Evolutionary conservation across 2,797 vertebrate genomes (phyloP).

Genomic region (Tamandua tetradactyla): DNA sequence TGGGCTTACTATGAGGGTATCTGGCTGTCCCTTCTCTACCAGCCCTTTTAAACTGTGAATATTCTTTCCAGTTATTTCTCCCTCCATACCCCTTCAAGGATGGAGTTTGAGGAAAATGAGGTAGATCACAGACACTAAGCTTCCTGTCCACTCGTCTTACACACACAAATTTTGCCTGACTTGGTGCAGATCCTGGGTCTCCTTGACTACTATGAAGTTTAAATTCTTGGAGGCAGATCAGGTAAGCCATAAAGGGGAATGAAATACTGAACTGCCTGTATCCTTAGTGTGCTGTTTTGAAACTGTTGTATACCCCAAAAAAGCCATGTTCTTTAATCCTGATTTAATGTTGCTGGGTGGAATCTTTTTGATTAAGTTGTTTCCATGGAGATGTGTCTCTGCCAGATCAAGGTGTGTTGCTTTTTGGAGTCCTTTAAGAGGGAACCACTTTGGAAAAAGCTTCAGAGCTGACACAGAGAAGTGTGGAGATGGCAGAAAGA

Average conservation of each 20-base stretch:
- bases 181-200: background rate
- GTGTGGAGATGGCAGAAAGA: too few species aligned
- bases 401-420: too few species aligned
- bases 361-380: too few species aligned
- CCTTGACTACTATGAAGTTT: background rate
- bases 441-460: too few species aligned
- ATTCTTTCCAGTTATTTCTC: background rate
- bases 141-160: background rate
- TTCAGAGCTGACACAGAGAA: too few species aligned
- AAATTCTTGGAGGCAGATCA: background rate
- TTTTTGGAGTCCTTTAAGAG: too few species aligned
- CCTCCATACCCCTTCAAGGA: background rate
- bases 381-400: too few species aligned
- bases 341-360: too few species aligned
- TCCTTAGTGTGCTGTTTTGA: too few species aligned
- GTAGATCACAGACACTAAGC: background rate
- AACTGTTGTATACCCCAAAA: too few species aligned
- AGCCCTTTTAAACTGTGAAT: background rate
- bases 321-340: too few species aligned
- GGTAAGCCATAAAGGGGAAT: background rate
- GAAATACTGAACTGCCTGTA: background rate
- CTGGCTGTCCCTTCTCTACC: background rate
- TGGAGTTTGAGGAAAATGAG: background rate
- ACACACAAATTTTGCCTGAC: background rate
- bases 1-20: background rate